Evolutionary conservation across 2,888 invertebrate genomes (phyloP), one percentile per base, ranked within the genome.

Genomic region (Sepioteuthis lessoniana): DNA sequence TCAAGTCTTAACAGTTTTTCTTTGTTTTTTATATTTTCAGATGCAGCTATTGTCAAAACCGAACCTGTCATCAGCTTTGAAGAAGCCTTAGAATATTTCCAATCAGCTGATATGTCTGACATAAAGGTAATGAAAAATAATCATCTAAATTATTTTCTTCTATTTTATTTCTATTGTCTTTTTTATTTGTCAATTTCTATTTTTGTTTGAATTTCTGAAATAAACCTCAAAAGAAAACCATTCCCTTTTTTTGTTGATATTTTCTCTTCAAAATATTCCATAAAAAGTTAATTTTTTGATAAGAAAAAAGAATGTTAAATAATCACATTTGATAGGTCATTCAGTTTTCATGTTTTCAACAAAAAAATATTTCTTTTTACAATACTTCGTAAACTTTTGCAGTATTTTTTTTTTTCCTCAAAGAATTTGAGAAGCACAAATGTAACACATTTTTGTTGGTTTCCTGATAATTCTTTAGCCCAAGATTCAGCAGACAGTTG

Each of bases 401-500:
- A 50, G 3, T 50, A 21, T 19, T 50, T 16, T 50, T 21, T 47
- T 13, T 47, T 47, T 2, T 13, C 46, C 10, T 16, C 16, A 13
- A 47, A 47, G 16, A 47, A 7, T 10, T 50, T 50, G 0, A 1
- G 21, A 21, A 19, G 3, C 16, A 19, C 50, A 4, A 19, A 50
- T 19, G 1, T 50, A 50, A 19, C 0, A 50, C 31, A 76, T 76
- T 76, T n/a, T 76, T 31, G 8, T 60, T 60, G 28, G 4, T 76
- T 76, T 31, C 76, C 4, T n/a, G 31, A 76, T n/a, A 1, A 13
- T 76, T 16, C 10, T 96, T 93, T 95, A 96, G 96, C 46, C 93
- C 55, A 94, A 95, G 35, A 96, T 96, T n/a, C 95, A 94, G 46
- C 94, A 95, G 35, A 90, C 94, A 31, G 94, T 96, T 25, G 96